Evolutionary conservation across 2,888 invertebrate species (phyloP).

Genomic region (Eledona agricola): DNA sequence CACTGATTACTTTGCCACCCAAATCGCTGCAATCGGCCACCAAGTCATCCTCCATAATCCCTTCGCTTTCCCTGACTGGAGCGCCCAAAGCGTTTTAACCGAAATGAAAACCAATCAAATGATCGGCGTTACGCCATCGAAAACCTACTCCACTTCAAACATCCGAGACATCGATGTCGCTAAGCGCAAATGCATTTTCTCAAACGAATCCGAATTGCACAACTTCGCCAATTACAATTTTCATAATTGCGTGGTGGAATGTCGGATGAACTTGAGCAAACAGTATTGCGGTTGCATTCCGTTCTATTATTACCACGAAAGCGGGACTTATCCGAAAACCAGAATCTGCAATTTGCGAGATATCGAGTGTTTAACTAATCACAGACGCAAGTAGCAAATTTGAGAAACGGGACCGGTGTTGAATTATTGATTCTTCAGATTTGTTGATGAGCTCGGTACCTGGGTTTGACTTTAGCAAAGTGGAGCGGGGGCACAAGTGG

Average conservation of each 20-base stretch:
- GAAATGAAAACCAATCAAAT: constrained; percentile 68
- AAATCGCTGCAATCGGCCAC: constrained; percentile 70
- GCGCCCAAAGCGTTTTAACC: constrained; percentile 68
- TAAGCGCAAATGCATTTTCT: constrained; percentile 69
- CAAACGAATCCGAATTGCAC: constrained; percentile 64
- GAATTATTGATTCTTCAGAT: constrained; percentile 36
- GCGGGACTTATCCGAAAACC: constrained; percentile 51
- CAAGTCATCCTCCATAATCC: constrained; percentile 73
- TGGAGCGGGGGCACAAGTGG: constrained; percentile 22
- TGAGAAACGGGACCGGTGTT: neutral
- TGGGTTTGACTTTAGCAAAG: constrained; percentile 48
- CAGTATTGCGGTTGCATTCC: constrained; percentile 70
- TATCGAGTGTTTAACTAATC: constrained; percentile 62
- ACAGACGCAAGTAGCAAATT: constrained; percentile 54
- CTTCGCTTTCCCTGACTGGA: constrained; percentile 71
- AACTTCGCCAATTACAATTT: constrained; percentile 66
- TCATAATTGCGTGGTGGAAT: constrained; percentile 72
- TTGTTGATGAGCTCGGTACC: constrained; percentile 60
- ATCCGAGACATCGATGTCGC: constrained; percentile 64
- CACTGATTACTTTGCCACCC: constrained; percentile 70
- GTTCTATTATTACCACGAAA: constrained; percentile 63
- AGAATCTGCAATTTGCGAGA: constrained; percentile 66
- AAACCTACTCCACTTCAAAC: constrained; percentile 70
- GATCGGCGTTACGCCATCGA: constrained; percentile 70
- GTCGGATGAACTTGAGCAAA: constrained; percentile 64